Evolutionary conservation across 2,888 invertebrate species (phyloP), one percentile per base, ranked within the genome.

Genomic region (Heliconius cydno): DNA sequence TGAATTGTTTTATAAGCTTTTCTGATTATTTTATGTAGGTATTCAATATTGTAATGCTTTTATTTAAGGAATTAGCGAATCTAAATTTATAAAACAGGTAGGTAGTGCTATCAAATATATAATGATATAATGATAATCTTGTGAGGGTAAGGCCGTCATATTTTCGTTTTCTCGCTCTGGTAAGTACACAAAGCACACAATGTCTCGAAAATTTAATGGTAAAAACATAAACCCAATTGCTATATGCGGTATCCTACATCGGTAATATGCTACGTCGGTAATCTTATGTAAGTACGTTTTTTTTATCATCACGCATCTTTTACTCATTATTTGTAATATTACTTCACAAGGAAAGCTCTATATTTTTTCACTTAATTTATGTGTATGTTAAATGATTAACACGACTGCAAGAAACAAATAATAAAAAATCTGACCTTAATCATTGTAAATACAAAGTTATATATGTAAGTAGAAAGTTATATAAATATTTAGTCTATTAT

Each of bases 391-490:
- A 63, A 63, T 28, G 15, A 65, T 65, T 25, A 15, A 65, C 15
- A 28, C 15, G 65, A 65, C 19, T 67, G 4, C 7, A 15, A 25
- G 12, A 41, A 15, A 41, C 15, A 15, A 41, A 46, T 4, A 25
- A 25, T 25, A 46, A 41, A 70, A 41, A 70, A 19, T 7, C 1
- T 41, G n/a, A 70, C 25, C 25, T 41, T 41, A 70, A 70, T 73
- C 41, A 75, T 65, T 22, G 66, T 65, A 38, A 65, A 75, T 66
- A 75, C 65, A 19, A 41, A 75, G 46, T 66, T 30, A 65, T 63
- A 75, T 65, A 65, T 75, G 41, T 75, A 75, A 75, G 22, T 75
- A 22, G 75, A 75, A 66, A 75, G 75, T 46, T 75, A 46, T 75
- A 75, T 66, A 75, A 75, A 65, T 75, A 70, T 70, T 70, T 46